Conservation (phyloP, 2,797 vertebrate species). For the Lagothrix lagotricha region DNA sequence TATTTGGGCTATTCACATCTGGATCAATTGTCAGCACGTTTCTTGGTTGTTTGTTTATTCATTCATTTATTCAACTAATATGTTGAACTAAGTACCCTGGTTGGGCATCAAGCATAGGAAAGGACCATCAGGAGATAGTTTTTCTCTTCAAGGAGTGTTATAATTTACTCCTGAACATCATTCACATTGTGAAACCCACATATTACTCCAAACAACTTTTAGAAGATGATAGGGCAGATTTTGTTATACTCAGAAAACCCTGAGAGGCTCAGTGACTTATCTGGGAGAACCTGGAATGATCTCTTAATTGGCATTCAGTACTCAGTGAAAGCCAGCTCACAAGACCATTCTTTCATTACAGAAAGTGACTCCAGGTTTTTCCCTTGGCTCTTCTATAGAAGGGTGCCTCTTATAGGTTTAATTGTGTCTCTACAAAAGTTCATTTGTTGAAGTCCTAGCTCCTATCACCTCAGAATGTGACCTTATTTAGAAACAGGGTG, state of each 20-base stretch:
- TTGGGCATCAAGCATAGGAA: neutral
- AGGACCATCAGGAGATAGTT: neutral
- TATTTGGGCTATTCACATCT: neutral
- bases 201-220: neutral
- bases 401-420: neutral
- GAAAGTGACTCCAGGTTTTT: neutral
- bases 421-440: neutral
- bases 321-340: neutral
- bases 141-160: neutral
- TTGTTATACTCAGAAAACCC: neutral
- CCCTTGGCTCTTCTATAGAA: neutral
- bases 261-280: neutral
- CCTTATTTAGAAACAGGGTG: neutral
- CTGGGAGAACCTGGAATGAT: neutral
- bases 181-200: neutral
- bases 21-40: neutral
- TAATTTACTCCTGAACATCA: neutral
- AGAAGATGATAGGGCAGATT: neutral
- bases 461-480: neutral
- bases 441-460: neutral
- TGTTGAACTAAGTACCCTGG: neutral
- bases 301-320: neutral
- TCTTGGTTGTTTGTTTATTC: neutral
- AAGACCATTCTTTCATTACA: too few species aligned
- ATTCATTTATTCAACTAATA: neutral